These are phyloP conservation scores for Liposcelis brunnea DNA, from an alignment of 2,888 invertebrate genomes.

Conservation along the genomic window DNA sequence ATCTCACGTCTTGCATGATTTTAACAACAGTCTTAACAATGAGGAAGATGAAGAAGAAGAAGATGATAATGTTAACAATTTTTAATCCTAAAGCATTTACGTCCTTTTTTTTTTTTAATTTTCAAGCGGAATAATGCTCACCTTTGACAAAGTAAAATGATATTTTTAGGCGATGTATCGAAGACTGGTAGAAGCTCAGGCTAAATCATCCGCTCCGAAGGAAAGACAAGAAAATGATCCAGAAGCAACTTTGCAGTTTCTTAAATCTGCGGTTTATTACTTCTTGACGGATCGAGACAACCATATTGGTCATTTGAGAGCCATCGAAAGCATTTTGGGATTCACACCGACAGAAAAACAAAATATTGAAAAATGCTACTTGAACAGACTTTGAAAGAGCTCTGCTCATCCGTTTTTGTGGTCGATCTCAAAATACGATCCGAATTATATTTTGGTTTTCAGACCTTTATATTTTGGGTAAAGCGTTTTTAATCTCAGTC, in stretches of 20 bases:
- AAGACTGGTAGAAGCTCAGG: slow-evolving; percentile 58
- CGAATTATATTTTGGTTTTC: no score
- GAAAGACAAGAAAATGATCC: slow-evolving; percentile 37
- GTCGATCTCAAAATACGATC: no score
- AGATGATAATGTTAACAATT: no score
- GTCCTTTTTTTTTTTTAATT: no score
- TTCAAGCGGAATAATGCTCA: no score
- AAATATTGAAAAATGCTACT: slow-evolving; percentile 45
- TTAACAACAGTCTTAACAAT: no score
- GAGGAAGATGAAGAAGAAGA: no score
- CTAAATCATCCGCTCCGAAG: slow-evolving; percentile 8
- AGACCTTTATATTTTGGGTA: no score
- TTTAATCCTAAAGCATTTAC: slow-evolving; percentile 11
- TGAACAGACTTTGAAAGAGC: no score
- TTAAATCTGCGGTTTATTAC: slow-evolving; percentile 85
- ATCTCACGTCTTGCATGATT: slow-evolving; percentile 11
- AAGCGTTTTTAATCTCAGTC: no score
- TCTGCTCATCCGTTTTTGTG: no score
- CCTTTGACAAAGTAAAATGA: no score
- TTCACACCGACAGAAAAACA: slow-evolving; percentile 66
- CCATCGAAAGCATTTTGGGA: slow-evolving; percentile 81
- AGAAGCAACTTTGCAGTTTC: slow-evolving; percentile 80
- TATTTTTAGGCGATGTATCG: slow-evolving; percentile 70
- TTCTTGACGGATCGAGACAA: slow-evolving; percentile 82
- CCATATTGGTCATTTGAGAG: slow-evolving; percentile 70